Evolutionary conservation across 1,140 invertebrate genomes (phyloP).

Genomic region (Bombus impatiens): DNA sequence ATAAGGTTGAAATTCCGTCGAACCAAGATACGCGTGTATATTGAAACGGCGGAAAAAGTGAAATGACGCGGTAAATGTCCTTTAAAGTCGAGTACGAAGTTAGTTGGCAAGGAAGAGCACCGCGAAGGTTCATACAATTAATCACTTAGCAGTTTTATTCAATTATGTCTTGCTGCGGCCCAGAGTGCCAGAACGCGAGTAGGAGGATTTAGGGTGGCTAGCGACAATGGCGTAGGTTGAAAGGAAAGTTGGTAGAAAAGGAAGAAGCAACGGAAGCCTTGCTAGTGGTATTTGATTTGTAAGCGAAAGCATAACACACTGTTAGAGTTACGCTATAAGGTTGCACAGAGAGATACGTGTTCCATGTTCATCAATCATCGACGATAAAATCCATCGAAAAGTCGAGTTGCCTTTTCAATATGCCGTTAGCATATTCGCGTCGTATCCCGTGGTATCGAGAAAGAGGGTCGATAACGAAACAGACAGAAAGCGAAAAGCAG

Average conservation of each 20-base stretch:
- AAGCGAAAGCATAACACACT: conserved; percentile 7
- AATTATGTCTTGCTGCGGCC: conserved; percentile 74
- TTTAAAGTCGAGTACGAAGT: conserved; percentile 63
- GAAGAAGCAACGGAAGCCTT: conserved; percentile 37
- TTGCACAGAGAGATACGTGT: not conserved
- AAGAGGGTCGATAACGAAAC: conserved; percentile 19
- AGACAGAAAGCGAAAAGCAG: conserved; percentile 22
- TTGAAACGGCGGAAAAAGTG: conserved; percentile 9
- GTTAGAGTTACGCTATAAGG: conserved; percentile 2
- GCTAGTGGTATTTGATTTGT: conserved; percentile 58
- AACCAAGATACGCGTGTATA: not conserved
- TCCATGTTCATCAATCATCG: conserved; percentile 76
- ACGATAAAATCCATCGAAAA: conserved; percentile 72
- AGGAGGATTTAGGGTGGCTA: conserved; percentile 29
- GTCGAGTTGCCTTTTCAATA: conserved; percentile 62
- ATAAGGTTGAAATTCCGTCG: not conserved
- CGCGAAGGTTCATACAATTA: conserved; percentile 72
- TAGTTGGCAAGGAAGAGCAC: conserved; percentile 59
- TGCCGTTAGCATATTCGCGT: conserved; percentile 10
- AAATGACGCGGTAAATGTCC: conserved; percentile 43
- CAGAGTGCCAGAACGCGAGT: conserved; percentile 55
- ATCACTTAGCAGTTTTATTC: conserved; percentile 79
- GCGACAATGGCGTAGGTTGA: conserved; percentile 43
- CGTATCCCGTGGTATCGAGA: not conserved
- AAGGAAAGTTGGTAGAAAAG: conserved; percentile 33